Conservation (phyloP, 2,888 invertebrate species). For the Chloromyia formosa region DNA sequence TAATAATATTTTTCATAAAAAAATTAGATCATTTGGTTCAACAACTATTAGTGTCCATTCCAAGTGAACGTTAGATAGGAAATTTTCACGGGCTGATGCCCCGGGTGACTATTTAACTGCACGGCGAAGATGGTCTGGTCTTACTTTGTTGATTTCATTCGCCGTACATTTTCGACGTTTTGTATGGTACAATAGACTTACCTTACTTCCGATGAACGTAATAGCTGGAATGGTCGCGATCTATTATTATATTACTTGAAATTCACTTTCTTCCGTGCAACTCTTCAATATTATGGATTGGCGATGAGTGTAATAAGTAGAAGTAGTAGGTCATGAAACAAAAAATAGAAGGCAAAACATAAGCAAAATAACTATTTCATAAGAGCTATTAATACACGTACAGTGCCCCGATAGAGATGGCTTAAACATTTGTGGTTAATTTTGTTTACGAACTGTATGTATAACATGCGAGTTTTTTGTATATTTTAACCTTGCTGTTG, state of each 20-base stretch:
- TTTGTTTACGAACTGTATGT: no score
- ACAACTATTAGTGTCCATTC: background rate
- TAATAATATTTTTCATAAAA: background rate
- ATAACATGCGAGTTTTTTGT: no score
- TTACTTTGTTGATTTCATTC: no score
- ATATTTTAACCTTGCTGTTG: no score
- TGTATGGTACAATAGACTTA: no score
- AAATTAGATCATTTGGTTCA: background rate
- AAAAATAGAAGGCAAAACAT: background rate
- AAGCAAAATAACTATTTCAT: no score
- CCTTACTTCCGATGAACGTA: constrained; percentile 3
- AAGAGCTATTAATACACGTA: background rate
- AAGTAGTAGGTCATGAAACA: background rate
- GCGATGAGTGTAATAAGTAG: constrained; percentile 7
- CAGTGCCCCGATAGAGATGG: no score
- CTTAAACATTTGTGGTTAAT: no score
- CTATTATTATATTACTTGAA: background rate
- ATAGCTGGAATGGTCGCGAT: background rate
- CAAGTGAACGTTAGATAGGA: background rate
- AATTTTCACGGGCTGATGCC: background rate
- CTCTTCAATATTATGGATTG: background rate
- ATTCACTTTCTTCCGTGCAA: constrained; percentile 15
- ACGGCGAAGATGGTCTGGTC: background rate
- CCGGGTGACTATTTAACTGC: background rate
- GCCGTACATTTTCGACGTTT: no score